These are phyloP conservation scores for Andrena dorsata DNA, from an alignment of 2,888 invertebrate species.

Conservation along the genomic window DNA sequence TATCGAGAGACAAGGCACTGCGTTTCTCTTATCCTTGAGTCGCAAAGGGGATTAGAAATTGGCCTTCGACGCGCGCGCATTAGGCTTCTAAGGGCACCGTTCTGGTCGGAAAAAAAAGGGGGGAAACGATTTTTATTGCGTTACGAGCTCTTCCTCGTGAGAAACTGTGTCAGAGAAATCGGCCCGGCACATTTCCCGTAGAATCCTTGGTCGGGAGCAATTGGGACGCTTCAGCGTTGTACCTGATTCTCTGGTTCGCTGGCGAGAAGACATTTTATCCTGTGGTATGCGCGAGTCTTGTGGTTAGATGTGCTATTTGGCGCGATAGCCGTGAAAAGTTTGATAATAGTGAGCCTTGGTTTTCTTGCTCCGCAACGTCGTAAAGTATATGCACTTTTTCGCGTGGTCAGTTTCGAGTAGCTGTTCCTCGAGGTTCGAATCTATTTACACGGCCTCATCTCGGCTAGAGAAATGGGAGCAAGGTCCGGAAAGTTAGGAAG, in stretches of 20 bases:
- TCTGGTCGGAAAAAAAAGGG: constrained; percentile 48
- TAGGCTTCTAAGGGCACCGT: constrained; percentile 56
- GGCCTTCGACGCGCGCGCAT: constrained; percentile 73
- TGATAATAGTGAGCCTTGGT: background rate
- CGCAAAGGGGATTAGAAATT: constrained; percentile 81
- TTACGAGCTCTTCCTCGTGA: constrained; percentile 1
- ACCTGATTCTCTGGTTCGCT: constrained; percentile 16
- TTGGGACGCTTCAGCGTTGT: background rate
- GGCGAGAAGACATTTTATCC: background rate
- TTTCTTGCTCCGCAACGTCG: background rate
- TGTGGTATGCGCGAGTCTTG: background rate
- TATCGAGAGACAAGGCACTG: constrained; percentile 66
- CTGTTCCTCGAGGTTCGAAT: constrained; percentile 63
- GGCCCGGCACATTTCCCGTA: constrained; percentile 17
- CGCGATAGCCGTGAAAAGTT: background rate
- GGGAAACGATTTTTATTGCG: constrained; percentile 60
- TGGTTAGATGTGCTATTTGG: background rate
- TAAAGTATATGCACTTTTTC: constrained; percentile 39
- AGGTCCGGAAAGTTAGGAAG: constrained; percentile 84
- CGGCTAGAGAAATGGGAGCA: constrained; percentile 84
- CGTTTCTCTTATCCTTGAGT: constrained; percentile 80
- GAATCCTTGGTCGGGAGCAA: constrained; percentile 11
- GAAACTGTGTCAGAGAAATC: constrained; percentile 64
- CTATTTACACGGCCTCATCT: constrained; percentile 79
- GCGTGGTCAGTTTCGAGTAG: constrained; percentile 56